These are phyloP conservation scores for Urocolius indicus DNA, from an alignment of 2,113 vertebrate species.

Conservation along the genomic window DNA sequence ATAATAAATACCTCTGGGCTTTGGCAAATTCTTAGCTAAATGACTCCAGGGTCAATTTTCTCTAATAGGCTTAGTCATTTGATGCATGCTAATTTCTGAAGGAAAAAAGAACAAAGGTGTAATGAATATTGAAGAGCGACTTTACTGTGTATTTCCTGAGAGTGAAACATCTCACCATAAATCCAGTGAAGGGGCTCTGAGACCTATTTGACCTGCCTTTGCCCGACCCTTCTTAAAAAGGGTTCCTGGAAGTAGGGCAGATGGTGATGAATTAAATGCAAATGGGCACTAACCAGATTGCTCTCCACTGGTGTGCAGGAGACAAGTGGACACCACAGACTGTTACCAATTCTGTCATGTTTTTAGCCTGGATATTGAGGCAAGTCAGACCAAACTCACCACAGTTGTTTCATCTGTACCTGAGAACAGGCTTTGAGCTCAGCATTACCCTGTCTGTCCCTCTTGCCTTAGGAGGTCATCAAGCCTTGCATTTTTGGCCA, in stretches of 20 bases:
- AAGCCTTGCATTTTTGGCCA: not conserved
- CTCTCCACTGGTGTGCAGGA: fast-evolving
- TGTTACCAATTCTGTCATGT: fast-evolving
- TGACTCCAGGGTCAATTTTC: constrained; percentile 35
- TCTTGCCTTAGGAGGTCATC: not conserved
- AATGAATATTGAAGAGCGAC: not conserved
- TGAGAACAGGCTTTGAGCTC: not conserved
- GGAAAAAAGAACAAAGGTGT: not conserved
- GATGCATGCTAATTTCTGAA: constrained; percentile 30
- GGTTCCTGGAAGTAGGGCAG: not conserved
- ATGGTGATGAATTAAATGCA: not conserved
- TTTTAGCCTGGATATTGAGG: not conserved
- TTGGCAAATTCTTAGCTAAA: constrained; percentile 47
- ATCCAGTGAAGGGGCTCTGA: not conserved
- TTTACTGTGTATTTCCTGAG: not conserved
- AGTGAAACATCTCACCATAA: fast-evolving
- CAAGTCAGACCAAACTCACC: not conserved
- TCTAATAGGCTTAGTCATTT: constrained; percentile 20
- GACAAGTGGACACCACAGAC: not conserved
- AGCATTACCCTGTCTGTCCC: not conserved
- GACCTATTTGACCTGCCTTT: not conserved
- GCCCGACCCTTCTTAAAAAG: not conserved
- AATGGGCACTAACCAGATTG: fast-evolving
- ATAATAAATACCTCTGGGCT: constrained; percentile 50
- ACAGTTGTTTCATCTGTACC: not conserved